phyloP scores from a whole-genome alignment of 2,888 invertebrate species.

The Lepidocyrtoides sp. region DNA sequence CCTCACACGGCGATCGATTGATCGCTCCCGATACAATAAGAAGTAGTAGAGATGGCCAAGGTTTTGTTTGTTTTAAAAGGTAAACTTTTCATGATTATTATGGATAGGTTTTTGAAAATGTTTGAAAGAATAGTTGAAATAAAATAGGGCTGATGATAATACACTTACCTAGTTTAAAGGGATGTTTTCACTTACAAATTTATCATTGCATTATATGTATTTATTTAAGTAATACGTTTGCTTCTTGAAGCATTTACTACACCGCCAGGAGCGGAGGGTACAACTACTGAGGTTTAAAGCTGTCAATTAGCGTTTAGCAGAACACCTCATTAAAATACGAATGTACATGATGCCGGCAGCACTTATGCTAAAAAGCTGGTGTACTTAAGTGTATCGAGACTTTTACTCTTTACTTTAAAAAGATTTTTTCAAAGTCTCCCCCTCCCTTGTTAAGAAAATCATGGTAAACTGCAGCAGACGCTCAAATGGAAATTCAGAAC shows the following conservation, averaged over 20 bases:
- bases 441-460: background rate
- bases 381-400: background rate
- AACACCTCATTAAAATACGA: slow-evolving; percentile 62
- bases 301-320: slow-evolving; percentile 77
- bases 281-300: slow-evolving; percentile 57
- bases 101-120: background rate
- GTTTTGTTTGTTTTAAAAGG: slow-evolving; percentile 25
- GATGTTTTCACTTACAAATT: slow-evolving; percentile 58
- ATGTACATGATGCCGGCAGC: slow-evolving; percentile 51
- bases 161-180: slow-evolving; percentile 43
- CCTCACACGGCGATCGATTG: slow-evolving; percentile 71
- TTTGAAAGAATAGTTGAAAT: too few species aligned
- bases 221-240: background rate
- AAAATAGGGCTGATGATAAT: background rate
- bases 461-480: background rate
- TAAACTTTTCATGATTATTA: background rate
- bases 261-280: background rate
- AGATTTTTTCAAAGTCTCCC: slow-evolving; percentile 9
- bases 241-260: background rate
- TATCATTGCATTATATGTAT: slow-evolving; percentile 33
- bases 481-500: background rate
- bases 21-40: slow-evolving; percentile 49
- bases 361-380: slow-evolving; percentile 45
- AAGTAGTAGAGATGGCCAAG: slow-evolving; percentile 40
- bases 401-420: slow-evolving; percentile 1